A percentile compares a stretch with the other conserved stretches of the same genome.
Evolutionary conservation across 2,113 vertebrate genomes (phyloP).

Genomic region (Montifringilla adamsi): DNA sequence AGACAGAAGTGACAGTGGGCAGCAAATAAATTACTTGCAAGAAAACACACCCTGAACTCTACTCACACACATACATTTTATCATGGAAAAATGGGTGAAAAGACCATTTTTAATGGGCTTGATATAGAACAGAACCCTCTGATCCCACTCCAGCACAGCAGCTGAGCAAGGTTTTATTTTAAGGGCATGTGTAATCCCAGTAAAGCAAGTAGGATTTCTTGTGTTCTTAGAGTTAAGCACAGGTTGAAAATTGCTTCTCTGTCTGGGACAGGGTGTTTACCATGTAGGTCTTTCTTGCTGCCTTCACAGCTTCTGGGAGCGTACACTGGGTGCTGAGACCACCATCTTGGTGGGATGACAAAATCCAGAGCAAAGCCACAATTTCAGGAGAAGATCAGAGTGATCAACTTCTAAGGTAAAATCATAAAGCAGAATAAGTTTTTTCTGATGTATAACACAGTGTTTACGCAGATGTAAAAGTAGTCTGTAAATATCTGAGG

Average conservation of each 20-base stretch:
- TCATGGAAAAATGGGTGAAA: background rate
- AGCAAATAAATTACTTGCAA: background rate
- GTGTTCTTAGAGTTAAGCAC: background rate
- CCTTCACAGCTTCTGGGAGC: background rate
- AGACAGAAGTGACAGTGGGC: background rate
- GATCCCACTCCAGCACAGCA: background rate
- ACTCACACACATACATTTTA: background rate
- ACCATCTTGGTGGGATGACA: rapidly evolving
- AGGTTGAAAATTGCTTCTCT: background rate
- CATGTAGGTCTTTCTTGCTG: background rate
- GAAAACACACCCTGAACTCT: background rate
- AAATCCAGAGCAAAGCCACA: background rate
- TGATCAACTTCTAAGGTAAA: background rate
- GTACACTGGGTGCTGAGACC: rapidly evolving
- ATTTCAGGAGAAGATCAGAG: background rate
- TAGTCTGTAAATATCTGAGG: background rate
- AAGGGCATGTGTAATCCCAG: background rate
- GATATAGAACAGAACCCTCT: background rate
- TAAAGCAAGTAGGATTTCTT: background rate
- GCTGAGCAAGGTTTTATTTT: background rate
- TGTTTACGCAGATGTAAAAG: background rate
- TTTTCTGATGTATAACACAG: background rate
- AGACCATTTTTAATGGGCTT: background rate
- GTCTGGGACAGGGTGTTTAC: background rate
- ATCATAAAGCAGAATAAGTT: background rate